Percentiles rank a stretch among this genome's conserved stretches.
Conservation (phyloP, 2,113 vertebrate species). For the Sinocyclocheilus anshuiensis region DNA sequence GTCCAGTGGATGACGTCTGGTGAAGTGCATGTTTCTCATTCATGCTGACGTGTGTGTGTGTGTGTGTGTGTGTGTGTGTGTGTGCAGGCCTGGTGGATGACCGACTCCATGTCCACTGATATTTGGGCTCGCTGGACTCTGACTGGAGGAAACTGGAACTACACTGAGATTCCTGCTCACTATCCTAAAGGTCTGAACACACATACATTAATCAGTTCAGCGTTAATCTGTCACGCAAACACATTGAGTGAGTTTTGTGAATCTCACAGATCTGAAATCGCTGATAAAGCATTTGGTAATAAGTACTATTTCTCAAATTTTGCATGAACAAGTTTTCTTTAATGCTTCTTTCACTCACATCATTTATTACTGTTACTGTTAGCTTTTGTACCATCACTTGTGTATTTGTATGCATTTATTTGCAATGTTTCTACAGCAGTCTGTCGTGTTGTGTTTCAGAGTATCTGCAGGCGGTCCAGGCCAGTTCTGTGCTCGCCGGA, state of each 20-base stretch:
- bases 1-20: no score
- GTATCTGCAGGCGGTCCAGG: slow-evolving; percentile 79
- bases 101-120: slow-evolving; percentile 57
- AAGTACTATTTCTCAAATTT: no score
- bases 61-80: not conserved
- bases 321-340: no score
- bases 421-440: no score
- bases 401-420: no score
- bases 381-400: no score
- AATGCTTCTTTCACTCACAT: no score
- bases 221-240: not conserved
- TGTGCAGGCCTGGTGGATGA: slow-evolving; percentile 74
- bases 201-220: not conserved
- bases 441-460: slow-evolving; percentile 65
- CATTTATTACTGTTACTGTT: no score
- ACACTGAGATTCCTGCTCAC: slow-evolving; percentile 54
- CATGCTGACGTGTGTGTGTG: no score
- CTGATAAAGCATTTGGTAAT: no score
- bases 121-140: slow-evolving; percentile 69
- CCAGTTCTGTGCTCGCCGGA: slow-evolving; percentile 87
- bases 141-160: slow-evolving; percentile 51
- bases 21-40: no score
- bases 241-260: not conserved
- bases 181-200: slow-evolving; percentile 54
- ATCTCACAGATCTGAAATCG: not conserved